Evolutionary conservation across 2,113 vertebrate genomes (phyloP).

Genomic region (Columba janthina): DNA sequence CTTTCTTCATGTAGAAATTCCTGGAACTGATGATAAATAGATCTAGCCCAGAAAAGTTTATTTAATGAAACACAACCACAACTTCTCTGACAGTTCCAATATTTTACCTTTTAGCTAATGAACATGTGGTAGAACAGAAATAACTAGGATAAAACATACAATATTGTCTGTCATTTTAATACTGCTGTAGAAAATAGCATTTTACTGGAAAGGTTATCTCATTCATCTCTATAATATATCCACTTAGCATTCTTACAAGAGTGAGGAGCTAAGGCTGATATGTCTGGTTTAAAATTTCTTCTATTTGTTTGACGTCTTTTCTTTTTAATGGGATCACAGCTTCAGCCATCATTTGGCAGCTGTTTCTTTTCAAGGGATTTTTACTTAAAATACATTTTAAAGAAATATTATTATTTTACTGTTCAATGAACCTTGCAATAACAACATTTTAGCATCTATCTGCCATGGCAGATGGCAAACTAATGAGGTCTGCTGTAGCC

Average conservation of each 20-base stretch:
- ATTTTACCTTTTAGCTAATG: conserved; percentile 10
- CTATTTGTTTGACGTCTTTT: neutral
- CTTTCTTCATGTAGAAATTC: conserved; percentile 3
- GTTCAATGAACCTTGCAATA: conserved; percentile 85
- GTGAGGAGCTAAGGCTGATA: neutral
- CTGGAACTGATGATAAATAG: conserved; percentile 3
- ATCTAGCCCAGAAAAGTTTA: conserved; percentile 14
- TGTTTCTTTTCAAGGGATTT: conserved; percentile 60
- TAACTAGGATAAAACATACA: conserved; percentile 30
- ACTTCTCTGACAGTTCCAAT: conserved; percentile 39
- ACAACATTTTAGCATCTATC: conserved; percentile 84
- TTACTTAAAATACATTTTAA: conserved; percentile 60
- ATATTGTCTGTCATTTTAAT: conserved; percentile 30
- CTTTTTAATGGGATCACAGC: conserved; percentile 36
- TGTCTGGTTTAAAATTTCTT: neutral
- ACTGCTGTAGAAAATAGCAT: neutral
- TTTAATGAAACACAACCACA: neutral
- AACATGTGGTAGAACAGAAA: conserved; percentile 32
- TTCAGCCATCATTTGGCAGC: conserved; percentile 51
- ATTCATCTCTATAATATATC: neutral
- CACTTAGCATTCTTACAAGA: neutral
- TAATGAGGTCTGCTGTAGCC: conserved; percentile 83
- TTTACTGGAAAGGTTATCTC: conserved; percentile 19
- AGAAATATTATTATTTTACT: conserved; percentile 80
- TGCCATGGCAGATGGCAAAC: conserved; percentile 83